A percentile compares a stretch with the other conserved stretches of the same genome.
These are phyloP conservation scores for Saccopteryx bilineata DNA, from an alignment of 2,113 vertebrate genomes.

Conservation along the genomic window DNA sequence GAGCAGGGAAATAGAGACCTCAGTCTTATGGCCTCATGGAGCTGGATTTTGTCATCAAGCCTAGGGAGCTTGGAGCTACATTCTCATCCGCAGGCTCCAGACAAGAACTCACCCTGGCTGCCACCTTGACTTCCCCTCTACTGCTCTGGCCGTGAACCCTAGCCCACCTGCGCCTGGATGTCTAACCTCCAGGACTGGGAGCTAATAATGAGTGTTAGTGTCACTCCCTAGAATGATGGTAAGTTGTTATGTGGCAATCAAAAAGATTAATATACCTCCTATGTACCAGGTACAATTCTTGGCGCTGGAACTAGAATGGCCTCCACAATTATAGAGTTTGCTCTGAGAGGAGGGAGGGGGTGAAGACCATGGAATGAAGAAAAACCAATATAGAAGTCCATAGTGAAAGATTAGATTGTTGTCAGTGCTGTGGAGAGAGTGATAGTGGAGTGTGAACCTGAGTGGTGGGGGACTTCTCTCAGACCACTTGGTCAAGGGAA, in stretches of 20 bases:
- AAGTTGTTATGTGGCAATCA: neutral
- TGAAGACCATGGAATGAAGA: neutral
- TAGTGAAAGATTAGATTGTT: neutral
- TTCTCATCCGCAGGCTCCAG: neutral
- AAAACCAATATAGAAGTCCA: neutral
- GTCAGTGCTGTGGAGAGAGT: neutral
- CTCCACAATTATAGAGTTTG: neutral
- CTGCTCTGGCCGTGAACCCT: neutral
- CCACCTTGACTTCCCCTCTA: slow-evolving; percentile 1
- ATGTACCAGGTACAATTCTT: neutral
- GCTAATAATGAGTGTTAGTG: neutral
- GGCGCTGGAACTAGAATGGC: too few relatives aligned
- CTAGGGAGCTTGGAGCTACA: neutral
- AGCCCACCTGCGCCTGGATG: neutral
- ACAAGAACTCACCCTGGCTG: neutral
- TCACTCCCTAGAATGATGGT: neutral
- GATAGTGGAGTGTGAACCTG: neutral
- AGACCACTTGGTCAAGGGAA: neutral
- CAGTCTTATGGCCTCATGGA: neutral
- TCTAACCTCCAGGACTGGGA: neutral
- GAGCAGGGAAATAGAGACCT: neutral
- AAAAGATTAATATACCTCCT: neutral
- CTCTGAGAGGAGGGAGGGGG: neutral
- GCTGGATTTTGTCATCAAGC: neutral
- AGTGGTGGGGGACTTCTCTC: neutral